Percentiles rank a stretch among this genome's conserved stretches.
These are phyloP conservation scores for Cantharis rustica DNA, from an alignment of 2,888 invertebrate genomes.

Conservation along the genomic window DNA sequence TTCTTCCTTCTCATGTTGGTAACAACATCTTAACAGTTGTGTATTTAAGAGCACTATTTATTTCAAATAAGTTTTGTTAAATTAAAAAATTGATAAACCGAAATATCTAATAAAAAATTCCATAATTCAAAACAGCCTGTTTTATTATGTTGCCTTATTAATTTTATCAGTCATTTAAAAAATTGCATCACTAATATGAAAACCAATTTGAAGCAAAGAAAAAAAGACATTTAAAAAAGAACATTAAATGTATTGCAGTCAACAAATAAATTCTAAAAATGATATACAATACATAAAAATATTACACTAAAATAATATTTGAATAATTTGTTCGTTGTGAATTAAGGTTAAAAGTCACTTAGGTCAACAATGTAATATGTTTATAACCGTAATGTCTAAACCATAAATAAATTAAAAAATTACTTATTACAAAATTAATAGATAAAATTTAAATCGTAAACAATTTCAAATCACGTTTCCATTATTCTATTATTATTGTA, in stretches of 20 bases:
- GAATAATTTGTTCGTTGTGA: not conserved
- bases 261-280: not conserved
- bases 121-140: not conserved
- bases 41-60: not conserved
- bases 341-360: slow-evolving; percentile 8
- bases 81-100: not conserved
- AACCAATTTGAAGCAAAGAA: not conserved
- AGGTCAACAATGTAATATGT: not conserved
- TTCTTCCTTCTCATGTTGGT: too few species aligned
- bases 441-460: not conserved
- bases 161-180: not conserved
- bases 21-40: too few species aligned
- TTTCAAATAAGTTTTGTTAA: not conserved
- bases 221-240: not conserved
- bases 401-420: not conserved
- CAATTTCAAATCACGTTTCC: slow-evolving; percentile 1
- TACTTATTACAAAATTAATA: not conserved
- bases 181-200: not conserved
- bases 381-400: slow-evolving; percentile 5
- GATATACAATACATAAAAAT: slow-evolving; percentile 5
- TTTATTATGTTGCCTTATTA: not conserved
- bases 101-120: not conserved
- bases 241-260: not conserved
- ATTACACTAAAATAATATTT: not conserved
- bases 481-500: slow-evolving; percentile 2